Percentiles rank a stretch among this genome's conserved stretches.
These are phyloP conservation scores for Melitaea cinxia DNA, from an alignment of 1,140 invertebrate genomes.

Conservation along the genomic window DNA sequence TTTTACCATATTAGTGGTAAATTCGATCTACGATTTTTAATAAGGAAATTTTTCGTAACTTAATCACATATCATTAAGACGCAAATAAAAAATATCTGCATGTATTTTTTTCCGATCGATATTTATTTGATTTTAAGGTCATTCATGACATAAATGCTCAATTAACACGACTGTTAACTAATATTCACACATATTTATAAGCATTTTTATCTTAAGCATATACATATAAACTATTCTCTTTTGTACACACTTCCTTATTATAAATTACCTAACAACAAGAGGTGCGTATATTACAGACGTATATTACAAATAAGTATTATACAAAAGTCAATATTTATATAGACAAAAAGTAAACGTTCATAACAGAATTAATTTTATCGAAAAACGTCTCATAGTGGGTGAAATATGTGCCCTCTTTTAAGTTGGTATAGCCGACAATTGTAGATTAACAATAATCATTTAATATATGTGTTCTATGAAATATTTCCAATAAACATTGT, in stretches of 20 bases:
- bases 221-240: neutral
- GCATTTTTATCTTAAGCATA: neutral
- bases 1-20: too few species aligned
- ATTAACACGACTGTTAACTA: neutral
- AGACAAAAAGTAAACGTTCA: conserved; percentile 13
- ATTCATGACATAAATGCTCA: too few species aligned
- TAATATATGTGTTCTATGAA: too few species aligned
- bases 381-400: neutral
- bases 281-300: conserved; percentile 3
- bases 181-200: neutral
- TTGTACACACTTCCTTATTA: conserved; percentile 25
- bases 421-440: neutral
- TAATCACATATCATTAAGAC: too few species aligned
- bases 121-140: too few species aligned
- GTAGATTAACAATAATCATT: too few species aligned
- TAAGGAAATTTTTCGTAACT: too few species aligned
- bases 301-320: too few species aligned
- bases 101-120: too few species aligned
- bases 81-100: too few species aligned
- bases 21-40: too few species aligned
- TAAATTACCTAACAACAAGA: conserved; percentile 29
- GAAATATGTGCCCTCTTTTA: neutral
- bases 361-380: conserved; percentile 17
- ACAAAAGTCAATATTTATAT: conserved; percentile 17
- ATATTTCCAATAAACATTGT: too few species aligned